Evolutionary conservation across 2,113 vertebrate genomes (phyloP), one percentile per base, ranked within the genome.

Genomic region (Burhinus bistriatus): DNA sequence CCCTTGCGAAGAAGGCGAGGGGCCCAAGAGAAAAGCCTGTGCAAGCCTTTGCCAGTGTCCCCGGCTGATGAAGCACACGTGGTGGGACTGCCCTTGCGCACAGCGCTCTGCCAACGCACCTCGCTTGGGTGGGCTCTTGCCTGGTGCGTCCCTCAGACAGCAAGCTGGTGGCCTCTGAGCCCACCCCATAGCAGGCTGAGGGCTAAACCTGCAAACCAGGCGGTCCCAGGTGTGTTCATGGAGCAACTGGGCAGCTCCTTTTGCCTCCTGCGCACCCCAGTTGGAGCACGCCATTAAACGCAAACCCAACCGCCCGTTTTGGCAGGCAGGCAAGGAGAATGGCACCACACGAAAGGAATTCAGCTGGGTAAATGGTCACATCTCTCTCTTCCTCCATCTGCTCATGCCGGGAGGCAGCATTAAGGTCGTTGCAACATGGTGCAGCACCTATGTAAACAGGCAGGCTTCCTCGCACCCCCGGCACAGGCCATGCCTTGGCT

Each of bases 401-500:
- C 61, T 15, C 3, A 0, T 26, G 44, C 30, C 77, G 87, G 75
- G n/a, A 82, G 66, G 83, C 19, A 94, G 84, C 85, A 51, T 68
- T 13, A 0, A 32, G 68, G 64, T 40, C 62, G 44, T 6, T n/a
- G 38, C 75, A 51, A 45, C 49, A 21, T 49, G 5, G 0, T 14
- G 18, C 1, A 0, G 2, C 66, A 30, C 21, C 58, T 19, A 11
- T 23, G 3, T 9, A 8, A 59, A 11, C 38, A 11, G 47, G 1
- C 49, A 25, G 0, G 1, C 52, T 58, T 29, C 55, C 54, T 49
- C 11, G 0, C 34, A 15, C 7, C 12, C 47, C n/a, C 3, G 11
- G 27, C 13, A 5, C 16, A 15, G 52, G 54, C 59, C 57, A 2
- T 8, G 52, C 38, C 47, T 54, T 61, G 57, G 26, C 23, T 47